phyloP scores from a whole-genome alignment of 2,888 invertebrate species.

The Hemistola chrysoprasaria region DNA sequence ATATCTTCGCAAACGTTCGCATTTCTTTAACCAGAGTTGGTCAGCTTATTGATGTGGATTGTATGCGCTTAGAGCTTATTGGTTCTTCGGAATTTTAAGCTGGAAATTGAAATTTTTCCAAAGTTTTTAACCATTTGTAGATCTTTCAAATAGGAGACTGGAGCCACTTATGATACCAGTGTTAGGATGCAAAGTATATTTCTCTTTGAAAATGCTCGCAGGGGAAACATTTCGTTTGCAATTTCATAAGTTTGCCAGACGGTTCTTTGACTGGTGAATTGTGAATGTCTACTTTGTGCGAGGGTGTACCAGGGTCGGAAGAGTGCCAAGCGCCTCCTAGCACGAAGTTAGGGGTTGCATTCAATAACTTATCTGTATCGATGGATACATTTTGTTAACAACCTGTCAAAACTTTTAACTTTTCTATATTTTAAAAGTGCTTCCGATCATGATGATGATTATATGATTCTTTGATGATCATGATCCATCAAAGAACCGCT shows the following conservation, averaged over 20 bases:
- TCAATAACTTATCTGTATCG: conserved; percentile 11
- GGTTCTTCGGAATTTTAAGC: too few species aligned
- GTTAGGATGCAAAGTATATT: conserved; percentile 10
- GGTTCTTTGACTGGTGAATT: conserved; percentile 19
- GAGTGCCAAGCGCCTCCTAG: conserved; percentile 32
- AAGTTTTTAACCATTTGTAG: too few species aligned
- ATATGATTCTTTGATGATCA: too few species aligned
- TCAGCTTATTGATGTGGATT: too few species aligned
- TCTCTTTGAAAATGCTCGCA: conserved; percentile 18
- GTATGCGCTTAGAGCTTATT: too few species aligned
- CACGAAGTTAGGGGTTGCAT: conserved; percentile 5
- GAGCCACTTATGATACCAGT: conserved; percentile 1
- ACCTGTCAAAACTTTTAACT: too few species aligned
- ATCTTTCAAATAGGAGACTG: conserved; percentile 6
- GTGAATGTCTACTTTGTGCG: conserved; percentile 28
- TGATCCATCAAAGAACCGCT: too few species aligned
- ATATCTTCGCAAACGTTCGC: conserved; percentile 10
- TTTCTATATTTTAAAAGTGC: too few species aligned
- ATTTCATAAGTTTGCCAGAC: conserved; percentile 23
- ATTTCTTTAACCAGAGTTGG: not conserved
- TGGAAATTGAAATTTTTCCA: too few species aligned
- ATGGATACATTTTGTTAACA: too few species aligned
- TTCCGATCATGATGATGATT: too few species aligned
- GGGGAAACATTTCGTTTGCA: conserved; percentile 16
- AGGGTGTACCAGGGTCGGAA: conserved; percentile 30